These are phyloP conservation scores for Ameiurus melas DNA, from an alignment of 2,113 vertebrate genomes.

Conservation along the genomic window DNA sequence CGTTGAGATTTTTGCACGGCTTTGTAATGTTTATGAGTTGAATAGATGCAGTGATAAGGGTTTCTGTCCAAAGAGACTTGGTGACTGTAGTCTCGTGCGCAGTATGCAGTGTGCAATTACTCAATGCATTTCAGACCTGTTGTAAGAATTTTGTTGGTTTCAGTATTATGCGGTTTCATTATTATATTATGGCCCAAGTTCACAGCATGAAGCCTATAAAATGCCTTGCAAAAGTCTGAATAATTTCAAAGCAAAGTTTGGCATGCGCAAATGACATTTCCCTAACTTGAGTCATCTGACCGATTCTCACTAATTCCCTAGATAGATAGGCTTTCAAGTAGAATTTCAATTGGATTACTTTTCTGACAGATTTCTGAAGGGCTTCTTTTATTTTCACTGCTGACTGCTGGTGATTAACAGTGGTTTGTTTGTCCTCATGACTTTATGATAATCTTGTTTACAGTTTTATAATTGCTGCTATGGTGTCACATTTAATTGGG, in stretches of 20 bases:
- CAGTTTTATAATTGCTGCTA: constrained; percentile 49
- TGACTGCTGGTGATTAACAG: constrained; percentile 6
- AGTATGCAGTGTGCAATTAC: not conserved
- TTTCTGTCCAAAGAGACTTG: not conserved
- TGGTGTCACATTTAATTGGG: constrained; percentile 20
- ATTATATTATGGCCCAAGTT: not conserved
- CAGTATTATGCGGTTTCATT: too few species aligned
- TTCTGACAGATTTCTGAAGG: constrained; percentile 43
- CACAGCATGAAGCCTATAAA: constrained; percentile 59
- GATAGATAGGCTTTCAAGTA: constrained; percentile 49
- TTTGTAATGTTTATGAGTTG: constrained; percentile 16
- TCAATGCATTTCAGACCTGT: too few species aligned
- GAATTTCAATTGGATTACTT: constrained; percentile 58
- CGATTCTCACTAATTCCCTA: constrained; percentile 46
- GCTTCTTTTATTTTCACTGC: constrained; percentile 24
- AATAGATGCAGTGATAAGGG: constrained; percentile 27
- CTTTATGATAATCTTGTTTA: constrained; percentile 55
- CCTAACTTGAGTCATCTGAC: constrained; percentile 67
- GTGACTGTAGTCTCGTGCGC: not conserved
- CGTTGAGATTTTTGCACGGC: constrained; percentile 20
- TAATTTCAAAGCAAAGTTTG: constrained; percentile 63
- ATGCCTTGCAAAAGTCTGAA: constrained; percentile 65
- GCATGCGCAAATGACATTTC: constrained; percentile 63
- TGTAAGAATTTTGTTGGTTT: not conserved
- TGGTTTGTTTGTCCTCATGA: constrained; percentile 44